These are phyloP conservation scores for Panthera tigris DNA, from an alignment of 2,113 vertebrate genomes.

Conservation along the genomic window DNA sequence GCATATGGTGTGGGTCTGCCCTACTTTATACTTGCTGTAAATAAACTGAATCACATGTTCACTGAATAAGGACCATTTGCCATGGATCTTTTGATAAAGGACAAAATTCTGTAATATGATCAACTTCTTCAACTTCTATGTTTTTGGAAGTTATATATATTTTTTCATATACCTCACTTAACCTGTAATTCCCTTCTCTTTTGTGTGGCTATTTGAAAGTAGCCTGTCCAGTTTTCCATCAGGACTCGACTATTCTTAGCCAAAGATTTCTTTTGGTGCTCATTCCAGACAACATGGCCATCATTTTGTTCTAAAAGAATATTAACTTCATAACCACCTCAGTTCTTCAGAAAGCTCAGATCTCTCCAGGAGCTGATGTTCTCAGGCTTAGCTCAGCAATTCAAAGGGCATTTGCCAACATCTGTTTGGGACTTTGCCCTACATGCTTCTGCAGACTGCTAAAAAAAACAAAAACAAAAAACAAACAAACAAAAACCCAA, in stretches of 20 bases:
- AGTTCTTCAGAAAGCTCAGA: slow-evolving; percentile 17
- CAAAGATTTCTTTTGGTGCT: slow-evolving; percentile 27
- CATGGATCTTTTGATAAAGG: neutral
- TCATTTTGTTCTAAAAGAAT: slow-evolving; percentile 46
- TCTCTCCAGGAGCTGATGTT: slow-evolving; percentile 25
- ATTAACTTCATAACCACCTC: neutral
- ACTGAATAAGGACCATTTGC: neutral
- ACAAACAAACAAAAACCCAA: neutral
- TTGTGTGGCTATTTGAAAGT: slow-evolving; percentile 35
- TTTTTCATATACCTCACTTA: neutral
- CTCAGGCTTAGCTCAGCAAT: neutral
- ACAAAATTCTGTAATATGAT: neutral
- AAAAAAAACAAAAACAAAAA: neutral
- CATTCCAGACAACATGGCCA: neutral
- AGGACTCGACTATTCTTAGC: slow-evolving; percentile 44
- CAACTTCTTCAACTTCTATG: neutral
- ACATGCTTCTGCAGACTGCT: neutral
- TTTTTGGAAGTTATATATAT: slow-evolving; percentile 13
- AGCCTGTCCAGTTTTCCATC: neutral
- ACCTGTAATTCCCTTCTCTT: neutral
- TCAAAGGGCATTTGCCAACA: neutral
- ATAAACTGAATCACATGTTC: neutral
- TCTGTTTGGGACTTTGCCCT: neutral
- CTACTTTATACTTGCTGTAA: neutral
- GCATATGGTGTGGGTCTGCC: neutral